Conservation (phyloP, 2,797 vertebrate genomes). For the Apogon talboti region DNA sequence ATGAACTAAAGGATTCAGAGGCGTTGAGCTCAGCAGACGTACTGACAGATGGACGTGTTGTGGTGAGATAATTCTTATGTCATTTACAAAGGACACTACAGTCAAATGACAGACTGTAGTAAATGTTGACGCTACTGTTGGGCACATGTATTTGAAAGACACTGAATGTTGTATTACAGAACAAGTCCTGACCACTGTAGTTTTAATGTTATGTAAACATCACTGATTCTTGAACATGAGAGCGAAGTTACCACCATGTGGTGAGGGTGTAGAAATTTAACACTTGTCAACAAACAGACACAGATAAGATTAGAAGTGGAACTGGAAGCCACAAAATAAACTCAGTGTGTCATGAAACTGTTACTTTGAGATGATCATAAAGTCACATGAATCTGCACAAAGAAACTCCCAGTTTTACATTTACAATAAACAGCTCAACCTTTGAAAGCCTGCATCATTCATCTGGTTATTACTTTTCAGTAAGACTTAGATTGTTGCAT, state of each 20-base stretch:
- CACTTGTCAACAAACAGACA: constrained; percentile 1
- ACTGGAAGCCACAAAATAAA: no score
- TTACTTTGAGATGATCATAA: no score
- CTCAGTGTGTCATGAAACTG: no score
- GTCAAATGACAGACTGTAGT: background rate
- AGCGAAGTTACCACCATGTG: background rate
- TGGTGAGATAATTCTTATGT: background rate
- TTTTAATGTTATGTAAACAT: constrained; percentile 26
- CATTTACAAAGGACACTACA: background rate
- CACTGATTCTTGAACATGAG: background rate
- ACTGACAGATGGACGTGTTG: background rate
- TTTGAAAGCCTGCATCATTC: no score
- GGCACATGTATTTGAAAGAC: background rate
- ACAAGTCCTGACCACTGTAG: no score
- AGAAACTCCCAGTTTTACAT: no score
- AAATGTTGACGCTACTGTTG: background rate
- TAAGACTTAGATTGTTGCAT: no score
- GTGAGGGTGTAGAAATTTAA: background rate
- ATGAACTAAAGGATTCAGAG: constrained; percentile 6
- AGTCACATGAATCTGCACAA: no score
- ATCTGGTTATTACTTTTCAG: no score
- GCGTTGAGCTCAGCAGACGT: background rate
- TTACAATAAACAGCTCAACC: no score
- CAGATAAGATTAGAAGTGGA: constrained; percentile 1
- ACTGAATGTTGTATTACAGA: no score